Evolutionary conservation across 1,140 invertebrate genomes (phyloP).

Genomic region (Leucophenga varia): DNA sequence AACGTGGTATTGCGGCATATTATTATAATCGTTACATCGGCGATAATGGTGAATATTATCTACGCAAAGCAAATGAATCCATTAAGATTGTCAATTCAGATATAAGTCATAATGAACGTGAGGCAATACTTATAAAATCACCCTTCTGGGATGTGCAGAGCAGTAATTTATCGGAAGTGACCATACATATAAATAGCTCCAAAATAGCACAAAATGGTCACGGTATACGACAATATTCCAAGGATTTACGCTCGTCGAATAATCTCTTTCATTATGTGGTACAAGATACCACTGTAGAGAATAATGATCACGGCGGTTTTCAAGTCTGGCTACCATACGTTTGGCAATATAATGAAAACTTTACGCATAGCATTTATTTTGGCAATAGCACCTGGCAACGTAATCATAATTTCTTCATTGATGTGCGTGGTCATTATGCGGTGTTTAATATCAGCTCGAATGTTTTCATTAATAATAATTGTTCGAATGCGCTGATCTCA

Average conservation of each 20-base stretch:
- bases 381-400: conserved; percentile 82
- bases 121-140: conserved; percentile 79
- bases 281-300: conserved; percentile 83
- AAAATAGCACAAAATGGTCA: conserved; percentile 81
- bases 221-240: conserved; percentile 83
- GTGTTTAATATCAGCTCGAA: conserved; percentile 81
- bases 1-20: conserved; percentile 75
- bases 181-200: conserved; percentile 81
- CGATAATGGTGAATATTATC: conserved; percentile 79
- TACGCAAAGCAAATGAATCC: conserved; percentile 85
- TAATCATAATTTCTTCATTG: conserved; percentile 83
- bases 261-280: conserved; percentile 93
- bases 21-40: conserved; percentile 90
- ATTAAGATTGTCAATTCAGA: conserved; percentile 78
- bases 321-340: conserved; percentile 86
- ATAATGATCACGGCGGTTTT: conserved; percentile 81
- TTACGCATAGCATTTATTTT: conserved; percentile 85
- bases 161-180: conserved; percentile 81
- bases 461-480: conserved; percentile 82
- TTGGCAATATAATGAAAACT: conserved; percentile 94
- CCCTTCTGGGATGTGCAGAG: conserved; percentile 80
- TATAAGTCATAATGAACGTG: conserved; percentile 75
- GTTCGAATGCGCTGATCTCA: conserved; percentile 78
- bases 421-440: conserved; percentile 90
- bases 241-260: conserved; percentile 87